These are phyloP conservation scores for Drosophila mimetica DNA, from an alignment of 2,888 invertebrate genomes.

Conservation along the genomic window DNA sequence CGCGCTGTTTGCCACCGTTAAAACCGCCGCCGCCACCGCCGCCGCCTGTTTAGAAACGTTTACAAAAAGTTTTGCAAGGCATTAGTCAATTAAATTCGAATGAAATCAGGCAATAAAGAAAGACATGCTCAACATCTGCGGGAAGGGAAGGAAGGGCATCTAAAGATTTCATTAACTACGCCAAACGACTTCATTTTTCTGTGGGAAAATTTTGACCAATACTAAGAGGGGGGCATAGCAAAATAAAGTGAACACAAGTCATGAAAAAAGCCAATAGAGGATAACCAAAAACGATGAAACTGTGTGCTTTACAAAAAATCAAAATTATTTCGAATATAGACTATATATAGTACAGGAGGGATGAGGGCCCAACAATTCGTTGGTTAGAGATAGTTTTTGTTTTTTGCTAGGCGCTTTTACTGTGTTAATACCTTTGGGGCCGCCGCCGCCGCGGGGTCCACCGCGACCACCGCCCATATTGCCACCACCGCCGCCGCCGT, in stretches of 20 bases:
- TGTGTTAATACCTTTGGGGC: slow-evolving; percentile 90
- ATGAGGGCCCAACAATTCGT: slow-evolving; percentile 26
- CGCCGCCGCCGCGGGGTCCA: slow-evolving; percentile 93
- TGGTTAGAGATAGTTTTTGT: slow-evolving; percentile 16
- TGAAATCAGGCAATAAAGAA: slow-evolving; percentile 1
- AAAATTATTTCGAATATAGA: slow-evolving; percentile 35
- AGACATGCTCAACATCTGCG: slow-evolving; percentile 34
- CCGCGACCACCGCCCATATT: slow-evolving; percentile 88
- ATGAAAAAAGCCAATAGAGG: slow-evolving; percentile 25
- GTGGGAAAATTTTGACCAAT: slow-evolving; percentile 75
- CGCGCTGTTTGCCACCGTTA: slow-evolving; percentile 93
- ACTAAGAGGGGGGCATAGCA: slow-evolving; percentile 49
- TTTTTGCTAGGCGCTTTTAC: slow-evolving; percentile 24
- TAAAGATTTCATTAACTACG: slow-evolving; percentile 54
- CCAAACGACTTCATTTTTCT: slow-evolving; percentile 56
- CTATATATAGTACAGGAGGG: slow-evolving; percentile 26
- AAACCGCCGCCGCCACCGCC: slow-evolving; percentile 84
- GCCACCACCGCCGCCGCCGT: slow-evolving; percentile 92
- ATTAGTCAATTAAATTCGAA: slow-evolving; percentile 11
- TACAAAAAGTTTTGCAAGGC: not conserved
- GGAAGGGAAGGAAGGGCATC: slow-evolving; percentile 16
- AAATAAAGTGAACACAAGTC: slow-evolving; percentile 42
- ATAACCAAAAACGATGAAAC: slow-evolving; percentile 35
- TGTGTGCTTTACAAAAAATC: slow-evolving; percentile 31
- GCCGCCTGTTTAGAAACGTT: slow-evolving; percentile 57